Base-by-base conservation (phyloP, 2,888 invertebrate species). In the Leucania comma region DNA sequence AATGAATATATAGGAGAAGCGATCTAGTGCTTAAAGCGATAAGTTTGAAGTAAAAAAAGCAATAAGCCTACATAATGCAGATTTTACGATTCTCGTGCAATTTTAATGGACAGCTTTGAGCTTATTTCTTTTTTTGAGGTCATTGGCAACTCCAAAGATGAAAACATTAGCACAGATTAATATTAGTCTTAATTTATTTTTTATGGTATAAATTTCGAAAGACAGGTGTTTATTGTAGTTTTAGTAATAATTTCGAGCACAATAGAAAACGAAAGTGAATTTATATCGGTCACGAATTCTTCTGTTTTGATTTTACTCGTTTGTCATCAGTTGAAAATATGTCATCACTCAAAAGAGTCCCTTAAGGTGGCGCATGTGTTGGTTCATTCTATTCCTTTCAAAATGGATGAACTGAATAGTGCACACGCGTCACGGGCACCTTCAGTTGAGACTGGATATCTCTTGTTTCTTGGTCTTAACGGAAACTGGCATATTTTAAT, bases 41-140 rank as follows among this genome's bases (percentile, higher is more conserved):
- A 62, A 57, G 57, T 68, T 51, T 29, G 59, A 68, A 69, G 71
- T 22, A 75, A 80, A 80, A 73, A 57, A 26, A 20, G 50, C 48
- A 50, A 68, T 64, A 70, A 32, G 9, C 50, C 61, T 51, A 22
- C 59, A 57, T 17, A 48, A 76, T 77, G 56, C 62, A 60, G n/a
- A 54, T 68, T 81, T 77, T 59, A 68, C 24, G 81, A 60, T 24
- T 9, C 46, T 58, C 54, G 38, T 24, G 69, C 63, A 42, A 66
- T 64, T 68, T 71, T 35, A 80, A 63, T 67, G 42, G 42, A 58
- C 26, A 75, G 32, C 24, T 56, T 29, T 80, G 68, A 14, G 9
- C 35, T 9, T 54, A 51, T 38, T 50, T 26, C 4, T 42, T 42
- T 54, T 68, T 67, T 75, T 68, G 32, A 69, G 72, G 70, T 74